phyloP scores from a whole-genome alignment of 2,797 vertebrate genomes.

The Eremophila alpestris region DNA sequence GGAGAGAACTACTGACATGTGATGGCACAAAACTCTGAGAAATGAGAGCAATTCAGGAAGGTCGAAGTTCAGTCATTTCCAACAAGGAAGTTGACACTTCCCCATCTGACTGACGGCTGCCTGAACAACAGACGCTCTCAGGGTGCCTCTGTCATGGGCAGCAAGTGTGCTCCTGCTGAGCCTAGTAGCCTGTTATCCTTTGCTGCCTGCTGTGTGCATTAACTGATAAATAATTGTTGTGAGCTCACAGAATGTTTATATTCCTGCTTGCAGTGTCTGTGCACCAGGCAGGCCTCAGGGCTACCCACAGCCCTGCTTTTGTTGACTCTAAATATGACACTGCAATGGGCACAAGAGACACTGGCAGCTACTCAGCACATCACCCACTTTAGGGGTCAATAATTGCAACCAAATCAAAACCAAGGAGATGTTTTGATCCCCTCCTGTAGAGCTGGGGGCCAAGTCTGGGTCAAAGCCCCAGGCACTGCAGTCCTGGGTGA shows the following conservation, averaged over 20 bases:
- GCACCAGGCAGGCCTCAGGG: background rate
- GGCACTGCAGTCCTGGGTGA: background rate
- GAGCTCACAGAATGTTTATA: background rate
- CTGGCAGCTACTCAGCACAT: background rate
- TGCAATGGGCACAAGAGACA: rapidly evolving
- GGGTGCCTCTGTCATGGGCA: background rate
- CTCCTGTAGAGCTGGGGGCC: background rate
- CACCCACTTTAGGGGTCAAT: background rate
- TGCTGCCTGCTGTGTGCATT: background rate
- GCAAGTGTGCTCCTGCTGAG: background rate
- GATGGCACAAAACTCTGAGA: background rate
- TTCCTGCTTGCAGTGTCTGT: background rate
- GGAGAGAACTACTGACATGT: slow-evolving; percentile 10
- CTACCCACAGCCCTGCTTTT: background rate
- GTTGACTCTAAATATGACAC: background rate
- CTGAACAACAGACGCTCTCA: background rate
- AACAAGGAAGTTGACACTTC: background rate
- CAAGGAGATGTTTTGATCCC: background rate
- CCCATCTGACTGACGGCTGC: background rate
- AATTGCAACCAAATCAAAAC: no score
- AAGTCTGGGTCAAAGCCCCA: background rate
- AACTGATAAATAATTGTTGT: slow-evolving; percentile 5
- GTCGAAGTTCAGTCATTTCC: slow-evolving; percentile 8
- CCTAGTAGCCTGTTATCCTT: background rate
- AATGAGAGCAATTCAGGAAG: background rate